phyloP scores from a whole-genome alignment of 1,140 invertebrate species.

The Arctopsyche grandis region DNA sequence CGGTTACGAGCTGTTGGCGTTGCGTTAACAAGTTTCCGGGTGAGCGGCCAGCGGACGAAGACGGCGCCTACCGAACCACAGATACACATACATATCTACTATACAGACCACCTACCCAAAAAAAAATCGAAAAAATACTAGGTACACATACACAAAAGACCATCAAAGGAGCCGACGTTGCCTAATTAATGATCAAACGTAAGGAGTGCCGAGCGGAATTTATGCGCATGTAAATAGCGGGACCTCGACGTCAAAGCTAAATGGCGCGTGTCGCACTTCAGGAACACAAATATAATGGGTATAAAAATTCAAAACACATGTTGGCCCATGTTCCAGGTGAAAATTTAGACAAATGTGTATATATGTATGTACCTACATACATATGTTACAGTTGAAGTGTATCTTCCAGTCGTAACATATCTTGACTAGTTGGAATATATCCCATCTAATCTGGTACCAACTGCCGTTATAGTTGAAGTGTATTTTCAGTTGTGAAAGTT shows the following conservation, averaged over 20 bases:
- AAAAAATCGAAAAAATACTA: neutral
- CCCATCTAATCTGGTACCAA: no score
- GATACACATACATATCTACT: neutral
- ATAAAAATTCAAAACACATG: neutral
- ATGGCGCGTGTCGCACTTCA: constrained; percentile 15
- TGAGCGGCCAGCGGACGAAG: neutral
- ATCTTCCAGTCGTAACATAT: no score
- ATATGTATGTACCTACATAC: no score
- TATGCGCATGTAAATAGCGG: constrained; percentile 24
- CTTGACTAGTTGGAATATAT: no score
- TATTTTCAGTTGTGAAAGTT: no score
- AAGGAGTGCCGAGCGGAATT: constrained; percentile 20
- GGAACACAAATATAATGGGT: neutral
- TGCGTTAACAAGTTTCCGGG: constrained; percentile 27
- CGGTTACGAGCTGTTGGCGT: constrained; percentile 26
- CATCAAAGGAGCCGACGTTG: constrained; percentile 1
- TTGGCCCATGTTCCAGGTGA: neutral
- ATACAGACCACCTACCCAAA: neutral
- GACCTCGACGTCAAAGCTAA: constrained; percentile 3
- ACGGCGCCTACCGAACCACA: constrained; percentile 11
- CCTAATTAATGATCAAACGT: constrained; percentile 29
- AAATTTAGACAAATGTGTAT: no score
- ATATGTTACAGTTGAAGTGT: no score
- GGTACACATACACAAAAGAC: neutral
- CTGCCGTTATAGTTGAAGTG: no score